A percentile compares a stretch with the other conserved stretches of the same genome.
phyloP scores from a whole-genome alignment of 2,113 vertebrate genomes.

The Polyodon spathula region DNA sequence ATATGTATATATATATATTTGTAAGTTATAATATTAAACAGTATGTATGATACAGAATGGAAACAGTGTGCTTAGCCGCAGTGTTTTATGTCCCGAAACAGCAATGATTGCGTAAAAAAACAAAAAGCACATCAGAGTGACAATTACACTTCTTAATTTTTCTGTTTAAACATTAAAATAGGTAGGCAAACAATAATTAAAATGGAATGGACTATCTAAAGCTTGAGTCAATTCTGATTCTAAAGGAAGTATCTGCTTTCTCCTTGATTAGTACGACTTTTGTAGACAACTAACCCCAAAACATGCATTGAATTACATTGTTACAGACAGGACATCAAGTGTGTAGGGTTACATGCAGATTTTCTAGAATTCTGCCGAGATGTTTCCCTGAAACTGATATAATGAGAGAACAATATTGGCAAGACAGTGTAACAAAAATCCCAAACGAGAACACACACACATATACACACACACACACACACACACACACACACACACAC shows the following conservation, averaged over 20 bases:
- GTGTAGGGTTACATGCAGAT: constrained; percentile 15
- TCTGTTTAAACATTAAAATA: constrained; percentile 51
- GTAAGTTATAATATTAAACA: too few species aligned
- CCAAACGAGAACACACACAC: constrained; percentile 25
- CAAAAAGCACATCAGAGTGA: constrained; percentile 58
- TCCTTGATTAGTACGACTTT: constrained; percentile 70
- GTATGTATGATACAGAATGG: too few species aligned
- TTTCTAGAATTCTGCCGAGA: constrained; percentile 39
- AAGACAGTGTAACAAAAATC: too few species aligned
- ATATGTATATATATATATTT: too few species aligned
- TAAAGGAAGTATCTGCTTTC: constrained; percentile 70
- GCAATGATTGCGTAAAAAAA: constrained; percentile 57
- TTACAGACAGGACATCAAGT: constrained; percentile 54
- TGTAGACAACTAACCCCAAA: constrained; percentile 58
- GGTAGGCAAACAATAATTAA: constrained; percentile 68
- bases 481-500: constrained; percentile 18
- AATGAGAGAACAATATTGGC: too few species aligned
- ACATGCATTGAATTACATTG: constrained; percentile 56
- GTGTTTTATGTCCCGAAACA: constrained; percentile 45
- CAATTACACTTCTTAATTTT: constrained; percentile 60
- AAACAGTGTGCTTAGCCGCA: constrained; percentile 33
- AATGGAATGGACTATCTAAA: constrained; percentile 36
- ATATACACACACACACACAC: constrained; percentile 19
- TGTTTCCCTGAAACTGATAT: constrained; percentile 55
- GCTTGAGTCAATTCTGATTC: constrained; percentile 49